These are phyloP conservation scores for Nothocercus nigrocapillus DNA, from an alignment of 2,113 vertebrate species.

Conservation along the genomic window DNA sequence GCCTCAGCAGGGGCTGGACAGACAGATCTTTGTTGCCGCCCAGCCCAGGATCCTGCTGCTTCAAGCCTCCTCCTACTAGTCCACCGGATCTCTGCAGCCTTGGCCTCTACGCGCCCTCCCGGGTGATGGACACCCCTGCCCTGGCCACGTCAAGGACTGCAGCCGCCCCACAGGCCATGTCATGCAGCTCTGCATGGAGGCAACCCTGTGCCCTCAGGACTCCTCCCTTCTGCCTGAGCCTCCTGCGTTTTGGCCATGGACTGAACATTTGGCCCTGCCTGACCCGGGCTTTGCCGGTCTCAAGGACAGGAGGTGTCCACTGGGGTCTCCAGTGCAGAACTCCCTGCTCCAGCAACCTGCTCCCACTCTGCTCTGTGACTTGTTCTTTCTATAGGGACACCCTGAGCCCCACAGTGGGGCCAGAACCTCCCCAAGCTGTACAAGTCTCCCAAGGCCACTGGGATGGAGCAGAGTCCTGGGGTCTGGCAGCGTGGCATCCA, in stretches of 20 bases:
- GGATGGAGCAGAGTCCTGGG: not conserved
- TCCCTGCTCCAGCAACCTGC: not conserved
- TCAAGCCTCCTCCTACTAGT: rapidly evolving
- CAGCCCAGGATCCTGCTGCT: rapidly evolving
- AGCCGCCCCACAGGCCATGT: not conserved
- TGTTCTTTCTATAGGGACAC: not conserved
- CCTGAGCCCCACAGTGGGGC: rapidly evolving
- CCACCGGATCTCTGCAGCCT: not conserved
- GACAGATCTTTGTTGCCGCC: not conserved
- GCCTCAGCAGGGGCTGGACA: not conserved
- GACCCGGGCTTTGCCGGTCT: not conserved
- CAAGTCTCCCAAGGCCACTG: too few relatives aligned
- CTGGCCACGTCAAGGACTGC: rapidly evolving
- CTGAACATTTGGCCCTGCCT: not conserved
- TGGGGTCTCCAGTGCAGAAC: not conserved
- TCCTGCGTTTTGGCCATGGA: not conserved
- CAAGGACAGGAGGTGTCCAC: not conserved
- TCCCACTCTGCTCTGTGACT: not conserved
- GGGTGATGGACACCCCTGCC: rapidly evolving
- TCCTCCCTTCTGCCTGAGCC: rapidly evolving
- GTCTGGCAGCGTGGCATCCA: not conserved
- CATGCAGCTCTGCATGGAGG: not conserved
- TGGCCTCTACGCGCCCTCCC: not conserved
- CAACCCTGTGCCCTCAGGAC: too few relatives aligned
- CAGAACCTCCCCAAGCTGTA: not conserved